Evolutionary conservation across 2,888 invertebrate species (phyloP).

Genomic region (Andrena flavipes): DNA sequence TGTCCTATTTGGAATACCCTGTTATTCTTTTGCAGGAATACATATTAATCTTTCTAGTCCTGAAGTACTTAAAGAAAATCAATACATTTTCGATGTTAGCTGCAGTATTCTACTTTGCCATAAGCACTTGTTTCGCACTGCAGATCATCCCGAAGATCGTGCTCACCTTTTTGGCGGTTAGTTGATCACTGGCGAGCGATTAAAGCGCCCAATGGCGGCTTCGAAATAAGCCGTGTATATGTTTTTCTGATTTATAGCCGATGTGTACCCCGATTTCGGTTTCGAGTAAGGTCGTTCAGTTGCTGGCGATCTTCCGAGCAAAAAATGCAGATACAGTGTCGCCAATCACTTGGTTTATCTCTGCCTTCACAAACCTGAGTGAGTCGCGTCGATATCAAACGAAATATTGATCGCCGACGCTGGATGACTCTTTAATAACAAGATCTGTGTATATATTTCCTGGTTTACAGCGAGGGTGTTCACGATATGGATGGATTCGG

Average conservation of each 20-base stretch:
- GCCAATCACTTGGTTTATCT: slow-evolving; percentile 92
- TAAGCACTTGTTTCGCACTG: slow-evolving; percentile 82
- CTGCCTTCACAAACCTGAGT: slow-evolving; percentile 93
- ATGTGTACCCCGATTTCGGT: slow-evolving; percentile 92
- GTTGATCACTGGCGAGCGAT: slow-evolving; percentile 76
- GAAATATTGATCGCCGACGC: not conserved
- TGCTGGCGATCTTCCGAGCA: slow-evolving; percentile 89
- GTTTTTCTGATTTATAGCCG: slow-evolving; percentile 86
- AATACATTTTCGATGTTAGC: slow-evolving; percentile 81
- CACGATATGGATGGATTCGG: slow-evolving; percentile 92
- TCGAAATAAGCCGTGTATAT: too few relatives aligned
- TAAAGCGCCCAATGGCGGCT: not conserved
- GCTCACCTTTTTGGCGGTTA: slow-evolving; percentile 89
- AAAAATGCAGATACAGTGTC: slow-evolving; percentile 92
- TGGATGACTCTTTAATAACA: not conserved
- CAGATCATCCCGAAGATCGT: slow-evolving; percentile 85
- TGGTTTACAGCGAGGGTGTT: slow-evolving; percentile 90
- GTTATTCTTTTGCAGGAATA: slow-evolving; percentile 92
- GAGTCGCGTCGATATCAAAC: slow-evolving; percentile 83
- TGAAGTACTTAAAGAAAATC: slow-evolving; percentile 88
- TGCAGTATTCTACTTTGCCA: slow-evolving; percentile 81
- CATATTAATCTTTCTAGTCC: slow-evolving; percentile 89
- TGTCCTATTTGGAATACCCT: slow-evolving; percentile 94
- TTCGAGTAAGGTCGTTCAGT: slow-evolving; percentile 92
- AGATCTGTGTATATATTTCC: not conserved